phyloP scores from a whole-genome alignment of 53 echinoderm and acorn worm genomes.

The Temnopleurus reevesii region DNA sequence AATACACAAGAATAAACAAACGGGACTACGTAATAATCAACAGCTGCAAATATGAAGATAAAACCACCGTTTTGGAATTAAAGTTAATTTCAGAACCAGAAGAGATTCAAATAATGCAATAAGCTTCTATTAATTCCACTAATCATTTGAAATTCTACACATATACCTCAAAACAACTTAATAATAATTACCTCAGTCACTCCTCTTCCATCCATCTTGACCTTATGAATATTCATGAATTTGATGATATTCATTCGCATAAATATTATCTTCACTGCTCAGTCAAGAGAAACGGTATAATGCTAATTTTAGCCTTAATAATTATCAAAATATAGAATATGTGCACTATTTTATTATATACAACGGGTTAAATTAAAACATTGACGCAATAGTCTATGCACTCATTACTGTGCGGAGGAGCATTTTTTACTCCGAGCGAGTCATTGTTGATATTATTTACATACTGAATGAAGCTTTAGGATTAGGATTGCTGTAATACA shows the following conservation, averaged over 20 bases:
- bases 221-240: conserved; percentile 34
- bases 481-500: conserved; percentile 55
- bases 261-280: neutral
- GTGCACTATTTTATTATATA: too few relatives aligned
- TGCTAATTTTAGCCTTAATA: too few relatives aligned
- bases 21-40: neutral
- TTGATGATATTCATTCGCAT: neutral
- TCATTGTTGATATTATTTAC: conserved; percentile 20
- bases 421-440: neutral
- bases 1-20: neutral
- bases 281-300: too few relatives aligned
- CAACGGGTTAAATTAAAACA: too few relatives aligned
- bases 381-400: neutral
- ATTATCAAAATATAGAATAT: too few relatives aligned
- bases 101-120: neutral
- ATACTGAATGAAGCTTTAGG: conserved; percentile 53
- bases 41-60: neutral
- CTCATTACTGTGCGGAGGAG: conserved; percentile 16
- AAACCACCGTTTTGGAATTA: neutral
- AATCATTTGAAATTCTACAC: neutral
- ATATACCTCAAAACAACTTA: neutral
- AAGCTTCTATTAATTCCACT: too few relatives aligned
- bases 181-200: conserved; percentile 10
- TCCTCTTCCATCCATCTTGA: conserved; percentile 36
- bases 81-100: neutral